These are phyloP conservation scores for Zygothrica quintamaculata DNA, from an alignment of 2,888 invertebrate species.

Conservation along the genomic window DNA sequence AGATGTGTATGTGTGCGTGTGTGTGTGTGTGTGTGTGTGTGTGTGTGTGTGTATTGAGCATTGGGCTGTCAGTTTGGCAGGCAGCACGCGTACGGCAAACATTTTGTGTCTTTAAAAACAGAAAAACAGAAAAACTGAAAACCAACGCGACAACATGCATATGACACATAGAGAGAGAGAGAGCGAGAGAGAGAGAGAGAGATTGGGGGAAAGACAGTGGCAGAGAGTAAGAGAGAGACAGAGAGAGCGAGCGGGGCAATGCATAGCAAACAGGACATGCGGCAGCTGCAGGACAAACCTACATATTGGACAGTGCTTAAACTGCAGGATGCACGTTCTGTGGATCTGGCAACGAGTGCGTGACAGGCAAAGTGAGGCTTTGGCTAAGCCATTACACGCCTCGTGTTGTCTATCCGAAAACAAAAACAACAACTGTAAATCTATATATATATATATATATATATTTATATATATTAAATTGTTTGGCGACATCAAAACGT, in stretches of 20 bases:
- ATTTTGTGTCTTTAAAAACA: constrained; percentile 34
- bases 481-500: constrained; percentile 46
- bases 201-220: too few species aligned
- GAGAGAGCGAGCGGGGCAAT: constrained; percentile 5
- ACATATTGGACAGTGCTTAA: constrained; percentile 37
- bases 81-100: constrained; percentile 63
- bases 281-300: too few species aligned
- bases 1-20: too few species aligned
- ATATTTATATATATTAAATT: constrained; percentile 21
- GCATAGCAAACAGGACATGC: background rate
- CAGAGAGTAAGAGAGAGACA: too few species aligned
- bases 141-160: constrained; percentile 43
- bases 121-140: too few species aligned
- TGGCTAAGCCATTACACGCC: constrained; percentile 65
- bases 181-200: too few species aligned
- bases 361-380: constrained; percentile 69
- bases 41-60: background rate
- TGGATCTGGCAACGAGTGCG: constrained; percentile 64
- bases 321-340: constrained; percentile 64
- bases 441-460: too few species aligned
- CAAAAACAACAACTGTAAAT: constrained; percentile 5
- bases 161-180: constrained; percentile 15
- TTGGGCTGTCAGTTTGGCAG: constrained; percentile 29
- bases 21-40: background rate
- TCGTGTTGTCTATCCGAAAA: constrained; percentile 25